Base-by-base conservation (phyloP, 2,888 invertebrate species). In the Lepas anatifera region DNA sequence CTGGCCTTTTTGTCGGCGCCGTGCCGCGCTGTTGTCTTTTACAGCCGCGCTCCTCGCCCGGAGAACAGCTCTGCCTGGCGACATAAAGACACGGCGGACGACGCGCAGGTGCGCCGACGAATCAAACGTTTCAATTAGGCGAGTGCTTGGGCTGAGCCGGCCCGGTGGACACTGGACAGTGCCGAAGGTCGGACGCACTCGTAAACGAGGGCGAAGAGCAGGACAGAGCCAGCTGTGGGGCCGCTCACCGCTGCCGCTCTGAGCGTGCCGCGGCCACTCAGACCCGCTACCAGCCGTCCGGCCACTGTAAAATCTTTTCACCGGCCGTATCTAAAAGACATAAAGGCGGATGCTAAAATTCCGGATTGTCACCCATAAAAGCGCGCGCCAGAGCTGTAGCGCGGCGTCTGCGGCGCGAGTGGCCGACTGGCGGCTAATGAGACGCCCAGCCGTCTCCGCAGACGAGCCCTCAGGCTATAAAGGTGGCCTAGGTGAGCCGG, bases 281-380 rank as follows among this genome's bases (percentile, higher is more conserved):
- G 52, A 25, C 52, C 58, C 18, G 58, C 58, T 58, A 58, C 58
- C 58, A 35, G 22, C 22, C 32, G 35, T n/a, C 58, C 32, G 7
- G 22, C 32, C 32, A 32, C 35, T 41, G 58, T 58, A 58, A 58
- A 58, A 35, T 58, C 58, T 58, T 58, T 58, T 58, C 58, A 58
- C 58, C 22, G 58, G 32, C 8, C 58, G 25, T 32, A 58, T 58
- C 58, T 58, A 58, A 58, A 58, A 58, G 58, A 58, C 58, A 22
- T 58, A 58, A 58, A 52, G 13, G 35, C 58, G 32, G 58, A 58
- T 58, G 58, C 58, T 58, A 58, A 58, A 58, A 58, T 58, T 32
- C 58, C 58, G 35, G 58, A 58, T 58, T 58, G 58, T 58, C 58
- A 58, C 58, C 58, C 58, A 58, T 58, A 58, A 58, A 58, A 58